A percentile compares a stretch with the other conserved stretches of the same genome.
Evolutionary conservation across 1,140 invertebrate species (phyloP).

Genomic region (Macrocentrus cingulum): DNA sequence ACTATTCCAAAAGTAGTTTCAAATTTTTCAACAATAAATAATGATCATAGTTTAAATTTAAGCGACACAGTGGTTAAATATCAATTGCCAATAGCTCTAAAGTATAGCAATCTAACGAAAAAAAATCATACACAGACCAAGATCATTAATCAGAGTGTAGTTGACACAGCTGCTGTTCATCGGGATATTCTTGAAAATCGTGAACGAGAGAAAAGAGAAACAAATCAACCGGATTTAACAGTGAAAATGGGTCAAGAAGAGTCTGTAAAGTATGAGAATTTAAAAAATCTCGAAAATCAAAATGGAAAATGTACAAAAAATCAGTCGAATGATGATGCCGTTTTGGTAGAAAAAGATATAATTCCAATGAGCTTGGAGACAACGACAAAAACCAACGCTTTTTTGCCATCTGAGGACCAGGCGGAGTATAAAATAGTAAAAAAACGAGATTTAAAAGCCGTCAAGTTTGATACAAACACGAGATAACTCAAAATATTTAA

Average conservation of each 20-base stretch:
- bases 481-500: constrained; percentile 3
- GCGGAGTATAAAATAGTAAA: constrained; percentile 37
- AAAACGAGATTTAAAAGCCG: constrained; percentile 44
- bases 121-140: neutral
- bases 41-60: constrained; percentile 20
- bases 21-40: constrained; percentile 10
- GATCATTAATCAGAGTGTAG: constrained; percentile 25
- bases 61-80: constrained; percentile 25
- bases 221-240: constrained; percentile 9
- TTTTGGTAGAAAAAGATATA: neutral
- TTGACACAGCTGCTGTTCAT: constrained; percentile 23
- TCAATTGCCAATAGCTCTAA: constrained; percentile 43
- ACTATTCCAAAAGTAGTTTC: constrained; percentile 17
- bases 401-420: constrained; percentile 30
- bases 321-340: neutral
- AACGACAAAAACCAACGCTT: constrained; percentile 42
- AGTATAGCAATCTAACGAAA: constrained; percentile 42
- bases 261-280: too few species aligned
- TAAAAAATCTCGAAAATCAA: neutral
- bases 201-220: constrained; percentile 43
- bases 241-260: neutral
- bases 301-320: neutral
- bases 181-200: constrained; percentile 45
- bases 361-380: neutral
- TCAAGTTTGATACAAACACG: constrained; percentile 29